Evolutionary conservation across 2,888 invertebrate species (phyloP).

Genomic region (Pterostichus madidus): DNA sequence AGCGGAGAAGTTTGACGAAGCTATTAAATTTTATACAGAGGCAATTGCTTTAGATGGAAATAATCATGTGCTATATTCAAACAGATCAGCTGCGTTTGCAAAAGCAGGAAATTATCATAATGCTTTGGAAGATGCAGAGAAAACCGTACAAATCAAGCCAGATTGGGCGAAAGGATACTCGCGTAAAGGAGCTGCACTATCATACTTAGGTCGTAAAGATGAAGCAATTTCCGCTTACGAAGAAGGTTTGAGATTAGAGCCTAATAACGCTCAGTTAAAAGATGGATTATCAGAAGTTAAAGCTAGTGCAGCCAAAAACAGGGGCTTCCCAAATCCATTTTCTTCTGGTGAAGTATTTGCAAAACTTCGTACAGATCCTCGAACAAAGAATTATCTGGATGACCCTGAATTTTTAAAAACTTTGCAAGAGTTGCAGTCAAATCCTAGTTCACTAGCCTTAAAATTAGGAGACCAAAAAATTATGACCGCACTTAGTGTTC

Average conservation of each 20-base stretch:
- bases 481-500: conserved; percentile 84
- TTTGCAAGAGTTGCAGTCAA: conserved; percentile 82
- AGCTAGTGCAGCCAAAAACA: conserved; percentile 60
- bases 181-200: conserved; percentile 91
- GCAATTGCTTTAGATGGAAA: conserved; percentile 88
- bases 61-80: conserved; percentile 94
- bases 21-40: conserved; percentile 88
- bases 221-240: conserved; percentile 90
- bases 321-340: conserved; percentile 79
- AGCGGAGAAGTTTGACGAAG: conserved; percentile 88
- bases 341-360: conserved; percentile 79
- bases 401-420: conserved; percentile 87
- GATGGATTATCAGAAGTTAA: conserved; percentile 84
- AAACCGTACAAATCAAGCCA: conserved; percentile 88
- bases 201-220: conserved; percentile 85
- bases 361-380: conserved; percentile 84
- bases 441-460: conserved; percentile 81
- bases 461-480: conserved; percentile 84
- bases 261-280: conserved; percentile 85
- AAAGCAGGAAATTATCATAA: conserved; percentile 87
- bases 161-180: conserved; percentile 95
- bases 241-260: conserved; percentile 85
- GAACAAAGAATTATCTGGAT: conserved; percentile 84
- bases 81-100: conserved; percentile 94
- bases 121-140: conserved; percentile 91